A percentile compares a stretch with the other conserved stretches of the same genome.
These are phyloP conservation scores for Drosophila littoralis DNA, from an alignment of 1,140 invertebrate species.

Conservation along the genomic window DNA sequence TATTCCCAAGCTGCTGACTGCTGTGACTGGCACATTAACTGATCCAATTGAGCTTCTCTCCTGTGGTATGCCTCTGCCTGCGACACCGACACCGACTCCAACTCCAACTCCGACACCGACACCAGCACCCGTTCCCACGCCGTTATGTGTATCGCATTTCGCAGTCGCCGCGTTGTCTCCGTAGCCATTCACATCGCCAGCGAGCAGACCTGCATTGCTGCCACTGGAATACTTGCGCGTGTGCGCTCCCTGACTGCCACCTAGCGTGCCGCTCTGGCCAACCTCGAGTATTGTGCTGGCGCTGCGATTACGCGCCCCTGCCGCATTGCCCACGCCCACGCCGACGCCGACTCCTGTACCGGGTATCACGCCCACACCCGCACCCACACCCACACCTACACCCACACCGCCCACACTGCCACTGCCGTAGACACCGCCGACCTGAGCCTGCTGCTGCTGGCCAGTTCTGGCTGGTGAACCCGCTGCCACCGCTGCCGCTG, in stretches of 20 bases:
- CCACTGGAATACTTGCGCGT: conserved; percentile 57
- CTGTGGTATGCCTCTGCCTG: conserved; percentile 7
- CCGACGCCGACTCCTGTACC: conserved; percentile 25
- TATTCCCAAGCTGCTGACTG: conserved; percentile 34
- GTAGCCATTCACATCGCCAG: conserved; percentile 58
- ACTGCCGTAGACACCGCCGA: conserved; percentile 42
- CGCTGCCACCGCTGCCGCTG: conserved; percentile 65
- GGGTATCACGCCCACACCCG: conserved; percentile 26
- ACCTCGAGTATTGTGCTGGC: conserved; percentile 73
- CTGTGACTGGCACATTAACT: conserved; percentile 8
- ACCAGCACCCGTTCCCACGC: conserved; percentile 11
- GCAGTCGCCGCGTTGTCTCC: conserved; percentile 27
- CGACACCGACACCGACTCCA: conserved; percentile 2
- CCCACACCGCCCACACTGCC: conserved; percentile 22
- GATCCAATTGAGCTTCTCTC: conserved; percentile 14
- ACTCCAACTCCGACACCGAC: conserved; percentile 9
- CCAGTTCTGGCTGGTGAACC: conserved; percentile 75
- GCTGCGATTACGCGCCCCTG: conserved; percentile 58
- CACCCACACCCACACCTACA: conserved; percentile 42
- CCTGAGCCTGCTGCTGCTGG: conserved; percentile 58
- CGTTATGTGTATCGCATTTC: conserved; percentile 59
- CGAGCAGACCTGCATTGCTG: conserved; percentile 18
- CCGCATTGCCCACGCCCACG: conserved; percentile 49
- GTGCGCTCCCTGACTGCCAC: conserved; percentile 12
- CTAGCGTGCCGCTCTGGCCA: conserved; percentile 37